These are phyloP conservation scores for Microtus pennsylvanicus DNA, from an alignment of 2,113 vertebrate species.

Conservation along the genomic window DNA sequence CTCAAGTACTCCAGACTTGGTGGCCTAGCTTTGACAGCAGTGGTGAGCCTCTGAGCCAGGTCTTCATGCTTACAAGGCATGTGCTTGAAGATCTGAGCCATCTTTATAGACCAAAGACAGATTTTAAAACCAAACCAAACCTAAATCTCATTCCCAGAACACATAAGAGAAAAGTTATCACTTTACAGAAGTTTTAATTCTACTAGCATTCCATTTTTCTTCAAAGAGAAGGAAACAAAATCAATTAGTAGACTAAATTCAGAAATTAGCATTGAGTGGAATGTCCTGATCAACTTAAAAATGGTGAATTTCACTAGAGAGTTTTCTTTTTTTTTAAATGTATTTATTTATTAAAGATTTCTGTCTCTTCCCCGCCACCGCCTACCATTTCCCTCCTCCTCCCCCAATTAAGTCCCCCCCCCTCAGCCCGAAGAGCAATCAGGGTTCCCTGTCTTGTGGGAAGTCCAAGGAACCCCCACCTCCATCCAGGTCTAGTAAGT, in stretches of 20 bases:
- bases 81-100: accelerated
- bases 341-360: too few relatives aligned
- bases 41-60: not conserved
- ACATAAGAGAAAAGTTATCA: conserved; percentile 46
- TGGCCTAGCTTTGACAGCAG: not conserved
- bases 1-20: not conserved
- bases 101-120: too few relatives aligned
- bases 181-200: conserved; percentile 57
- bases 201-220: not conserved
- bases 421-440: too few relatives aligned
- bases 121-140: not conserved
- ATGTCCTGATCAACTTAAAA: conserved; percentile 61
- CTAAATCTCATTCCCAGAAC: not conserved
- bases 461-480: too few relatives aligned
- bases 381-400: too few relatives aligned
- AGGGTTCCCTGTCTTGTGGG: too few relatives aligned
- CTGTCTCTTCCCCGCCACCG: too few relatives aligned
- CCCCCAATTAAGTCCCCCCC: too few relatives aligned
- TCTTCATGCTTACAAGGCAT: too few relatives aligned
- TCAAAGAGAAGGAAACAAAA: conserved; percentile 41
- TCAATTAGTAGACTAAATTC: conserved; percentile 55
- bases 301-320: conserved; percentile 54
- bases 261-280: conserved; percentile 33
- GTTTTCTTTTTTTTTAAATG: not conserved
- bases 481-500: too few relatives aligned